Evolutionary conservation across 2,113 vertebrate genomes (phyloP).

Genomic region (Bungarus multicinctus): DNA sequence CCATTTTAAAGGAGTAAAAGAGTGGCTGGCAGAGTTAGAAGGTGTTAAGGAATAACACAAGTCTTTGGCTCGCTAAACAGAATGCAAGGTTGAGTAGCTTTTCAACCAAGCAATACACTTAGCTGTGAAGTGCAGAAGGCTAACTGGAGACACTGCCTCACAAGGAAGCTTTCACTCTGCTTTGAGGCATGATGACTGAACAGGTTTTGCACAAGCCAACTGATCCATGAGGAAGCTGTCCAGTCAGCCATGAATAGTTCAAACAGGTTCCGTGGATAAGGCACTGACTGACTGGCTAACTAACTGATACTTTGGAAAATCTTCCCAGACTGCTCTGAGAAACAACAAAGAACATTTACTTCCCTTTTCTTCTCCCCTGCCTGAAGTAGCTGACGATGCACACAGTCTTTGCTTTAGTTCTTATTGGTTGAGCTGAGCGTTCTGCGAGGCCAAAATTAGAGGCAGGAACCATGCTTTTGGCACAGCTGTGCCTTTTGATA

Average conservation of each 20-base stretch:
- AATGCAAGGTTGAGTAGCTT: not conserved
- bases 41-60: not conserved
- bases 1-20: not conserved
- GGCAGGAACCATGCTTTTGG: not conserved
- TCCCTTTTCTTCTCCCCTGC: not conserved
- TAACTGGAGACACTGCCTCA: not conserved
- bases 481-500: not conserved
- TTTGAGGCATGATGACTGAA: not conserved
- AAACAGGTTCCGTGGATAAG: not conserved
- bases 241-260: not conserved
- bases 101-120: not conserved
- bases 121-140: not conserved
- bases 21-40: not conserved
- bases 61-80: not conserved
- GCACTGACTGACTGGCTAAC: not conserved
- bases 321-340: not conserved
- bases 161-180: not conserved
- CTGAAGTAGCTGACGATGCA: not conserved
- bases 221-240: not conserved
- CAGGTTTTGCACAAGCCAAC: not conserved
- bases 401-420: not conserved
- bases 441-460: not conserved
- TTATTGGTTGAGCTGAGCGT: not conserved
- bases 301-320: not conserved
- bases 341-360: not conserved